Base-by-base conservation (phyloP, 1,140 invertebrate genomes). In the Helicoverpa armigera region DNA sequence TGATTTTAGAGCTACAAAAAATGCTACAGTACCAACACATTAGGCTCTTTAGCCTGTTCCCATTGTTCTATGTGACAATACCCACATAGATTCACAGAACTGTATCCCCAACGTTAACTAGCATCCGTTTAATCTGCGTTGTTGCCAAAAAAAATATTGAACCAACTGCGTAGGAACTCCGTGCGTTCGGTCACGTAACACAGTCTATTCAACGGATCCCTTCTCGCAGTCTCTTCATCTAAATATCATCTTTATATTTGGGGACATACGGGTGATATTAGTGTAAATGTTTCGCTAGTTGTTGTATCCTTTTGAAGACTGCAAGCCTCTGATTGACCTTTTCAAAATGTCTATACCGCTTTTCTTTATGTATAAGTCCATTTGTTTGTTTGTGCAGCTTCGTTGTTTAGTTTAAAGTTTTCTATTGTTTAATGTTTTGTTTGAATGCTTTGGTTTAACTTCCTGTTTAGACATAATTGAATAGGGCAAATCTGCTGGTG, bases 171-270 rank as follows among this genome's bases (percentile, higher is more conserved):
- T 77, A 77, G 61, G 13, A 13, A 31, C 56, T 80, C 48, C 79
- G 70, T 80, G 79, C 50, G 53, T 67, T 65, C 16, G 51, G 79
- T 80, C 79, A 80, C 79, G 79, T 80, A 80, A 53, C 35, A 50
- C 74, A 58, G 43, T 16, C 43, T 72, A 58, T 73, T n/a, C 53
- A 73, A 29, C 53, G 53, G 31, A 51, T 43, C 70, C 70, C 70
- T 73, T 58, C 29, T 3, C 54, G 53, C 2, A 54, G 35, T 58
- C 11, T 12, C 2, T 43, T 77, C 16, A n/a, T 51, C 56, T 35
- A 29, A 63, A 65, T 65, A 31, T 56, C 35, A 23, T 10, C 74
- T 43, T 65, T 77, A 77, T 53, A 35, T 29, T 35, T 10, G 4
- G 16, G n/a, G 12, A 13, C 3, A 0, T 58, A 58, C 14, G 53